phyloP scores from a whole-genome alignment of 1,140 invertebrate species.

The Hestina assimilis region DNA sequence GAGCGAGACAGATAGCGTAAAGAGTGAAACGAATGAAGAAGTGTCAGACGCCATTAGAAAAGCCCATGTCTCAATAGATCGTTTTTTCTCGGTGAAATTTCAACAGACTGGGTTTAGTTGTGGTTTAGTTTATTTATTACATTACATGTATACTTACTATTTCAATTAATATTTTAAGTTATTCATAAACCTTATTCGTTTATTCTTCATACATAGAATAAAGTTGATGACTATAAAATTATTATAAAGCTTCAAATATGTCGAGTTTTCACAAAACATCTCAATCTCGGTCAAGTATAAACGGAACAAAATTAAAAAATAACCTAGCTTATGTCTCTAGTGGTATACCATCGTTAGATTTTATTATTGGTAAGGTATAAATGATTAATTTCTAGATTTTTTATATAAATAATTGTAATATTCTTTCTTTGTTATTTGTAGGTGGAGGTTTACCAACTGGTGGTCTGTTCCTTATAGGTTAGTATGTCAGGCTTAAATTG shows the following conservation, averaged over 20 bases:
- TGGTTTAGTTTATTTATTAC: too few species aligned
- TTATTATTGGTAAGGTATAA: conserved; percentile 79
- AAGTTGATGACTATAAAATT: too few species aligned
- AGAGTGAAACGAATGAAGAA: too few species aligned
- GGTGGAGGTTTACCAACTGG: conserved; percentile 80
- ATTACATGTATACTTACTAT: too few species aligned
- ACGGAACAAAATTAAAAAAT: conserved; percentile 66
- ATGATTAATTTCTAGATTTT: neutral
- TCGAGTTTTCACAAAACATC: conserved; percentile 61
- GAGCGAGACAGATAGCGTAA: too few species aligned
- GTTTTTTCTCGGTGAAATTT: too few species aligned
- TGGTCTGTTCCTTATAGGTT: conserved; percentile 79
- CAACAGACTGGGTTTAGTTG: too few species aligned
- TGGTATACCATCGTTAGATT: conserved; percentile 84
- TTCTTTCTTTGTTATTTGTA: conserved; percentile 48
- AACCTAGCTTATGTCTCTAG: conserved; percentile 78
- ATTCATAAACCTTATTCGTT: too few species aligned
- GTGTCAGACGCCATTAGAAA: too few species aligned
- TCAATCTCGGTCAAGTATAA: conserved; percentile 38
- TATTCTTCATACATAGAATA: too few species aligned
- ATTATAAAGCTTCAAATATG: conserved; percentile 29
- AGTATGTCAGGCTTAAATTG: conserved; percentile 21
- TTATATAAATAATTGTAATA: conserved; percentile 5
- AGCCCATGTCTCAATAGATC: too few species aligned
- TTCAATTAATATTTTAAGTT: too few species aligned